Evolutionary conservation across 2,888 invertebrate species (phyloP).

Genomic region (Timandra comae): DNA sequence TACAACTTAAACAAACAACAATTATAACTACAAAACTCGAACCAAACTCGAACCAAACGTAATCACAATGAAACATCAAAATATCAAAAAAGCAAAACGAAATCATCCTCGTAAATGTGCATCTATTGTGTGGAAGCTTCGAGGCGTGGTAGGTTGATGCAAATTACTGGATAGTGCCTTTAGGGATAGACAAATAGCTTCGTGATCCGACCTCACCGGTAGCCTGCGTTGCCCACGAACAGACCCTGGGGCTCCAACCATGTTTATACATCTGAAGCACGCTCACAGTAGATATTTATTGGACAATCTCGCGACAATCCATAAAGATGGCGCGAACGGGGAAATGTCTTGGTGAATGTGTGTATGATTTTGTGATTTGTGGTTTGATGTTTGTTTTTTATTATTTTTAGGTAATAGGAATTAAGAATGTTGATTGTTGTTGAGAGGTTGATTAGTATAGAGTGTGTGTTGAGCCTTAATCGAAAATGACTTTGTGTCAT

Average conservation of each 20-base stretch:
- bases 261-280: constrained; percentile 19
- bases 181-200: constrained; percentile 64
- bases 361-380: constrained; percentile 16
- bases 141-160: constrained; percentile 64
- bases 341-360: constrained; percentile 21
- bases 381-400: too few relatives aligned
- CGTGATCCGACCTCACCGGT: constrained; percentile 70
- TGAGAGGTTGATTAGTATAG: too few relatives aligned
- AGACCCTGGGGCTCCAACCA: too few relatives aligned
- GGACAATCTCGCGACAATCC: constrained; percentile 23
- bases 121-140: constrained; percentile 63
- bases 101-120: too few relatives aligned
- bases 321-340: constrained; percentile 22
- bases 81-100: constrained; percentile 24
- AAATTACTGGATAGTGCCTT: constrained; percentile 59
- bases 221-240: constrained; percentile 55
- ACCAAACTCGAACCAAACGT: too few relatives aligned
- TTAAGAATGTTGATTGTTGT: too few relatives aligned
- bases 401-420: too few relatives aligned
- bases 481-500: too few relatives aligned
- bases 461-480: too few relatives aligned
- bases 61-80: too few relatives aligned
- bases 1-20: too few relatives aligned
- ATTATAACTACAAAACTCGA: too few relatives aligned
- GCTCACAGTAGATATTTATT: constrained; percentile 20